Conservation (phyloP, 2,113 vertebrate species). For the Cyanoderma ruficeps region DNA sequence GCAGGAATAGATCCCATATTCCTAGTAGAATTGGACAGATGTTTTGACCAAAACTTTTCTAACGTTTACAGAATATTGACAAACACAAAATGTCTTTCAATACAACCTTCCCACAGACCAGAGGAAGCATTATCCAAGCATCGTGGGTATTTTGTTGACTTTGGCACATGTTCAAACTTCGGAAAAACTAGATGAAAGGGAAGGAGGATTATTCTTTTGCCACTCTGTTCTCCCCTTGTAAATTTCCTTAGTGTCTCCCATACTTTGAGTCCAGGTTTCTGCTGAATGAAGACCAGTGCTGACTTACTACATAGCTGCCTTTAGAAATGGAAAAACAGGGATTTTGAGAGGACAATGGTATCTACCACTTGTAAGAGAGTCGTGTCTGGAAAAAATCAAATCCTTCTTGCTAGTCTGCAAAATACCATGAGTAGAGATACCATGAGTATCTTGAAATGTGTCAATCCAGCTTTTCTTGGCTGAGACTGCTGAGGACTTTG, state of each 20-base stretch:
- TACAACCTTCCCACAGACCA: neutral
- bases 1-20: neutral
- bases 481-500: neutral
- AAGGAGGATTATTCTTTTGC: neutral
- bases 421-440: neutral
- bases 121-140: neutral
- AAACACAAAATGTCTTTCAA: neutral
- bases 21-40: neutral
- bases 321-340: neutral
- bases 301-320: neutral
- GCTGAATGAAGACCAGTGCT: neutral
- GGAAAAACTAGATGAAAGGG: neutral
- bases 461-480: neutral
- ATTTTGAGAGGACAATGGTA: neutral
- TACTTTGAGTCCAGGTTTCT: neutral
- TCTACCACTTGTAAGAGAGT: neutral
- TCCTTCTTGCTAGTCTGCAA: neutral
- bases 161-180: neutral
- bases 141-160: neutral
- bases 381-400: neutral
- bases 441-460: neutral
- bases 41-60: neutral
- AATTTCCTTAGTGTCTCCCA: neutral
- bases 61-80: neutral
- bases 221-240: neutral